Evolutionary conservation across 2,797 vertebrate genomes (phyloP), one percentile per base, ranked within the genome.

Genomic region (Myotis pilosus): DNA sequence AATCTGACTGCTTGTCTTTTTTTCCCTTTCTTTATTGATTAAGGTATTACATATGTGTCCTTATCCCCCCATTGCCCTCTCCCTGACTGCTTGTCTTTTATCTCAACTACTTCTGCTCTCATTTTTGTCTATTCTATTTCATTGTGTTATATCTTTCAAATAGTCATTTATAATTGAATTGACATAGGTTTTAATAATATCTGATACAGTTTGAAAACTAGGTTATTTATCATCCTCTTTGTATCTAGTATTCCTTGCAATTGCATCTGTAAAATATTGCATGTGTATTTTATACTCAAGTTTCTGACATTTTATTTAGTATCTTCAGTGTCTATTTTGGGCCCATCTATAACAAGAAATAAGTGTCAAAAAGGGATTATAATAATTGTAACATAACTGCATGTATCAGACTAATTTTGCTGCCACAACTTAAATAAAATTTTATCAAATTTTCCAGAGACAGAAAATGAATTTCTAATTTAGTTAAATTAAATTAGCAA

Each of bases 291-390:
- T 49, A 49, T 64, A 87, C 66, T 88, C 53, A 94, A 85, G 33
- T 90, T 79, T 74, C 33, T 66, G 68, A 68, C 4, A 47, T 83
- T 92, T 82, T 55, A 69, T 92, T 5, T 47, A 62, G 47, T 74
- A 92, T 83, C 55, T 74, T 83, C 49, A 78, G 88, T 93, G 49
- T 89, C 55, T 87, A 74, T 87, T 92, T 75, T 6, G 6, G 9
- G 33, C 41, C 53, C 47, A 60, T 84, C 69, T 30, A 51, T 62
- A 87, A 94, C 11, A 95, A 89, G 55, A 96, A 95, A 87, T 87
- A 80, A 94, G 30, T 83, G 6, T 78, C 55, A 85, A 89, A 95
- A 84, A 20, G 7, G 86, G 33, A 49, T 41, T 64, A 8, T 19
- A 72, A 53, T 83, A 68, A 75, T 60, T 89, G 62, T 94, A 76